phyloP scores from a whole-genome alignment of 2,797 vertebrate genomes.

The Myotis vivesi region DNA sequence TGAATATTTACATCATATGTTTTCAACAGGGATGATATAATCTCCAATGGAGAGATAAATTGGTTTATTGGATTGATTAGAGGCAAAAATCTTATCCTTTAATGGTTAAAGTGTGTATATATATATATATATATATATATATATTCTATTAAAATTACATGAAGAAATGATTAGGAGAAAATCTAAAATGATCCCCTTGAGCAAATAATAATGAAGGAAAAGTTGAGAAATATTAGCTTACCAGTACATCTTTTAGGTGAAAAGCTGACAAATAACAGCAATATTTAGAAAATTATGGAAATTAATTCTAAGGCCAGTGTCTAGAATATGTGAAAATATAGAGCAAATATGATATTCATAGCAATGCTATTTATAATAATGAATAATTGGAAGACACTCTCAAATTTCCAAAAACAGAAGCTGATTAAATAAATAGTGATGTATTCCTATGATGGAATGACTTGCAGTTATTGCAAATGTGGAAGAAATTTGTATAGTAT shows the following conservation, averaged over 20 bases:
- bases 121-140: neutral
- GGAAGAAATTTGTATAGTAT: neutral
- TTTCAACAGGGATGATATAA: neutral
- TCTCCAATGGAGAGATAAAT: neutral
- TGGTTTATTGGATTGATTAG: neutral
- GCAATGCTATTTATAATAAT: neutral
- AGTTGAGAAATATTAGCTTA: neutral
- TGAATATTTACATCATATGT: neutral
- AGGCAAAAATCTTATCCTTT: neutral
- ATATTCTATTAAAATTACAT: neutral
- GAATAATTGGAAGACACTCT: neutral
- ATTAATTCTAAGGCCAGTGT: neutral
- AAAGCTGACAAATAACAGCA: neutral
- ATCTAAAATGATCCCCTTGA: neutral
- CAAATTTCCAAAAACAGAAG: neutral
- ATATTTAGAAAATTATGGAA: neutral
- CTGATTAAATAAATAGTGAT: neutral
- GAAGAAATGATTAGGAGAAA: neutral
- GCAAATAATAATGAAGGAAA: neutral
- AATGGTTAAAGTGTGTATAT: neutral
- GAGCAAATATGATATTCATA: neutral
- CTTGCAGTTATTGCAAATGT: neutral
- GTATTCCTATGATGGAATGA: neutral
- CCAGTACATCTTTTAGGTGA: neutral
- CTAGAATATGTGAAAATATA: neutral